Conservation (phyloP, 2,888 invertebrate species). For the Drosophila ezoana region DNA sequence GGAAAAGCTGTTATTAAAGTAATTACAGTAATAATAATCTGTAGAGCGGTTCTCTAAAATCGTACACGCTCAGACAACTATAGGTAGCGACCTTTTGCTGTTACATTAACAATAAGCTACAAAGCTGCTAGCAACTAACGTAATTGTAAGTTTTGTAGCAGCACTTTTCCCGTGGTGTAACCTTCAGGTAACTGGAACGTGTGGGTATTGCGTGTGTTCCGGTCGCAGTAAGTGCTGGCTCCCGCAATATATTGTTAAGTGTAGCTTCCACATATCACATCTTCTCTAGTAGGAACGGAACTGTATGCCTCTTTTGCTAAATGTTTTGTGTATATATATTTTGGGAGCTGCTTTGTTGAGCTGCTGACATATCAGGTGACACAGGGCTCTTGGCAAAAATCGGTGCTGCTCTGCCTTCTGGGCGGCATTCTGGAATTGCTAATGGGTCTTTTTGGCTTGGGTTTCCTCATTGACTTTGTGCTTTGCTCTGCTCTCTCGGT, state of each 20-base stretch:
- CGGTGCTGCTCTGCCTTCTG: constrained; percentile 91
- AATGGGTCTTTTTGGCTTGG: no score
- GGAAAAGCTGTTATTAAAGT: constrained; percentile 24
- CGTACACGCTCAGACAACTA: no score
- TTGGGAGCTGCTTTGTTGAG: constrained; percentile 96
- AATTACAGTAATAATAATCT: constrained; percentile 14
- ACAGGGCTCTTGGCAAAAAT: constrained; percentile 87
- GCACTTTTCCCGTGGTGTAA: no score
- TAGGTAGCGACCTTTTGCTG: background rate
- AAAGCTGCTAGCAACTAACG: background rate
- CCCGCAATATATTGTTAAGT: background rate
- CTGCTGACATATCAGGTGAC: constrained; percentile 93
- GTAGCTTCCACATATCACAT: background rate
- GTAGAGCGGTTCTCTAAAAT: constrained; percentile 10
- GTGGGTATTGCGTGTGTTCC: constrained; percentile 92
- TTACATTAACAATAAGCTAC: background rate
- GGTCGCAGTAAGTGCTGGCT: constrained; percentile 86
- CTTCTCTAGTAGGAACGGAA: constrained; percentile 92
- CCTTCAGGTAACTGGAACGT: constrained; percentile 94
- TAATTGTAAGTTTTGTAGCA: background rate
- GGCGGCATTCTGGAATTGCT: no score
- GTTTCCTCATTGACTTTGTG: no score
- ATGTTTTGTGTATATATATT: constrained; percentile 94
- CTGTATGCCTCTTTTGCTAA: constrained; percentile 97
- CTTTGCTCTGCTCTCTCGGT: constrained; percentile 94